phyloP scores from a whole-genome alignment of 2,888 invertebrate genomes.

The Limnephilus marmoratus region DNA sequence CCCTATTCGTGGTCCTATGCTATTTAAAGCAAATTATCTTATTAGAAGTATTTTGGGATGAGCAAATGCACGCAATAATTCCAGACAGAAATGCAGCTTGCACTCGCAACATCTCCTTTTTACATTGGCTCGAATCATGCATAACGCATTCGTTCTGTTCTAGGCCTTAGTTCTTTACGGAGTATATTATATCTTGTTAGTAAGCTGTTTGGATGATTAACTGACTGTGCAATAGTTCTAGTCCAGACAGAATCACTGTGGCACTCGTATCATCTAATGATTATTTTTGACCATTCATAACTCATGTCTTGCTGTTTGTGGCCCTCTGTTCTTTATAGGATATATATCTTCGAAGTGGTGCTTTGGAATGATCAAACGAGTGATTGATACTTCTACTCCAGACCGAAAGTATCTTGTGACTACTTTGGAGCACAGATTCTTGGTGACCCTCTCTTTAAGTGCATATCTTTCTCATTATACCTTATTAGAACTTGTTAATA shows the following conservation, averaged over 20 bases:
- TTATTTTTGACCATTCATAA: not conserved
- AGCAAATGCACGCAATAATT: not conserved
- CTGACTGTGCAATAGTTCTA: too few relatives aligned
- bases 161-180: too few relatives aligned
- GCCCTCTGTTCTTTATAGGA: not conserved
- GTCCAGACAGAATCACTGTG: too few relatives aligned
- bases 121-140: not conserved
- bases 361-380: not conserved
- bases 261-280: too few relatives aligned
- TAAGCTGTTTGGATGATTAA: too few relatives aligned
- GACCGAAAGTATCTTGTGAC: not conserved
- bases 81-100: not conserved
- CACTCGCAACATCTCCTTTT: not conserved
- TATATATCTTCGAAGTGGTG: not conserved
- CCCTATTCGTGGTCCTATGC: not conserved
- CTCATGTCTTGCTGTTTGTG: not conserved
- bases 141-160: too few relatives aligned
- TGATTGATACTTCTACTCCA: not conserved
- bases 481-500: too few relatives aligned
- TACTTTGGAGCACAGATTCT: not conserved
- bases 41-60: not conserved
- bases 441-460: too few relatives aligned
- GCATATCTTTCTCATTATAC: too few relatives aligned
- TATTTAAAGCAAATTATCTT: not conserved
- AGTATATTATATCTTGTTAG: too few relatives aligned